A percentile compares a stretch with the other conserved stretches of the same genome.
phyloP scores from a whole-genome alignment of 2,113 vertebrate species.

The Benitochromis conjunctus region DNA sequence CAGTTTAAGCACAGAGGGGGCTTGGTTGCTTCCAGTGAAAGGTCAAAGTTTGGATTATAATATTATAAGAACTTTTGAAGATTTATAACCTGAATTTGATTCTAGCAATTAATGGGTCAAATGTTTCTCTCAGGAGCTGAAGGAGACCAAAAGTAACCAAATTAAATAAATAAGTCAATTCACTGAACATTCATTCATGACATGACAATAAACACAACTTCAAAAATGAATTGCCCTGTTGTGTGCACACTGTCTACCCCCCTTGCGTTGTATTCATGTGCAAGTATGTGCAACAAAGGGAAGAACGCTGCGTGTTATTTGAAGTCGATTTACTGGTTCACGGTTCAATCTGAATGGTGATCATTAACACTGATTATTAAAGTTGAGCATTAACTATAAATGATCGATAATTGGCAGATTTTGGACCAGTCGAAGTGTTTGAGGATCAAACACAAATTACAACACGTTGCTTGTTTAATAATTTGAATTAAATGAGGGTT shows the following conservation, averaged over 20 bases:
- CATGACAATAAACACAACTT: background rate
- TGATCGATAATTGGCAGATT: background rate
- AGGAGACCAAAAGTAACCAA: background rate
- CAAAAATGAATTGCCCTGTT: background rate
- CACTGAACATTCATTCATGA: background rate
- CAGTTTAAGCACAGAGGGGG: fast-evolving
- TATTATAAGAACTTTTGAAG: background rate
- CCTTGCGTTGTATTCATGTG: background rate
- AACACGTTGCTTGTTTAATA: background rate
- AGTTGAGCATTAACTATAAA: background rate
- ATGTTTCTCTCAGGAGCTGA: background rate
- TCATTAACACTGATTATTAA: background rate
- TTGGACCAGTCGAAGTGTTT: background rate
- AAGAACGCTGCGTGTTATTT: background rate
- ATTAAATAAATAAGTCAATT: background rate
- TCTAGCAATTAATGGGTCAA: background rate
- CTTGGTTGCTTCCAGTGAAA: background rate
- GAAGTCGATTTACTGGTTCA: background rate
- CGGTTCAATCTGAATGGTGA: background rate
- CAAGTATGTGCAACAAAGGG: background rate
- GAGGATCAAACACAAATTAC: background rate
- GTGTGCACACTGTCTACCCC: background rate
- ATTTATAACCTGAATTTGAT: background rate
- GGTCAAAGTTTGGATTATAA: background rate
- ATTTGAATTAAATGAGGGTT: background rate